Conservation (phyloP, 2,888 invertebrate genomes). For the Epsilonema sp. region DNA sequence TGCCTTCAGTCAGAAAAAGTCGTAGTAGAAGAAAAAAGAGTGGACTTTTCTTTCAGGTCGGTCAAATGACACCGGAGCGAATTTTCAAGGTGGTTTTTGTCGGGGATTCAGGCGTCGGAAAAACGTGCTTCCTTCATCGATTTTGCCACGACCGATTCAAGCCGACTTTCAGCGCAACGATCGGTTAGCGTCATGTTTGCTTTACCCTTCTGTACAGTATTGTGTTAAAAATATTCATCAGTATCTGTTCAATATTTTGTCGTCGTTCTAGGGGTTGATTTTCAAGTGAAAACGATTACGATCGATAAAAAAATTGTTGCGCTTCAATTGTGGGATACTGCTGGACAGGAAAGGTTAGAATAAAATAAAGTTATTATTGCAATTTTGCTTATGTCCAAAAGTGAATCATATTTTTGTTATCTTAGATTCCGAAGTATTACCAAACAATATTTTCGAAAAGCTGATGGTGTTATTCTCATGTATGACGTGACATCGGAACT, state of each 20-base stretch:
- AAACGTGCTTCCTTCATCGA: constrained; percentile 37
- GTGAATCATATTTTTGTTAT: too few species aligned
- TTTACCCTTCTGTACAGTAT: too few species aligned
- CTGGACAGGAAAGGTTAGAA: constrained; percentile 37
- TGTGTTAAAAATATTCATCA: too few species aligned
- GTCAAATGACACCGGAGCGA: constrained; percentile 27
- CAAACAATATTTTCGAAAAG: constrained; percentile 40
- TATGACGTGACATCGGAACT: constrained; percentile 39
- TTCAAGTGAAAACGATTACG: constrained; percentile 34
- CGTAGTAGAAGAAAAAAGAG: too few species aligned
- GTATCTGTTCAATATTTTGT: too few species aligned
- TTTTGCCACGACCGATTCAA: constrained; percentile 37
- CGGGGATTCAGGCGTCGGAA: too few species aligned
- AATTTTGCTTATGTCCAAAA: too few species aligned
- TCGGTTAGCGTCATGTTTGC: constrained; percentile 39
- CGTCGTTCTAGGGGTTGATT: constrained; percentile 34
- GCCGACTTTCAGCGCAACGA: too few species aligned
- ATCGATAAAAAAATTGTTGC: constrained; percentile 31
- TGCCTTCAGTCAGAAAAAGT: too few species aligned
- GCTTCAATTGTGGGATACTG: constrained; percentile 39
- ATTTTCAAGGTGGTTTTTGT: constrained; percentile 40
- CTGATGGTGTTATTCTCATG: constrained; percentile 39
- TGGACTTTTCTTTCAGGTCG: constrained; percentile 9
- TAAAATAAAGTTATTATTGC: too few species aligned
- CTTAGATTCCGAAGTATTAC: constrained; percentile 39